Conservation (phyloP, 2,797 vertebrate species). For the Adelosebastes latens region DNA sequence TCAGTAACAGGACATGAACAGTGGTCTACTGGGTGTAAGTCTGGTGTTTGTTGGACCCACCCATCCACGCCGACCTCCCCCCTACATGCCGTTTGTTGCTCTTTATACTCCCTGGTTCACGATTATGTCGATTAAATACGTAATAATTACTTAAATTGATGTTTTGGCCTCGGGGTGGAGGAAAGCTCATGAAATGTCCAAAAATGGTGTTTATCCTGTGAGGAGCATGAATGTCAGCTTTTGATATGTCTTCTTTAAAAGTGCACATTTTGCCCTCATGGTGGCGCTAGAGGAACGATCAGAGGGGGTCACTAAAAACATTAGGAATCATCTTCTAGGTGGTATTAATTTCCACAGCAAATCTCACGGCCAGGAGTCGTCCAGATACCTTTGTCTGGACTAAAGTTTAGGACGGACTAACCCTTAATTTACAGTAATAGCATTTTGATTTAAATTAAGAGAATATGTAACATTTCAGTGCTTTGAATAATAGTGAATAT, state of each 20-base stretch:
- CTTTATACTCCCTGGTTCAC: too few relatives aligned
- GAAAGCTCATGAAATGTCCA: background rate
- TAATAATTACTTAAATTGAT: background rate
- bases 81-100: too few relatives aligned
- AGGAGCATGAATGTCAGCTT: background rate
- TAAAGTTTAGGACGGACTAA: background rate
- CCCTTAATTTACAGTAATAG: background rate
- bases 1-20: too few relatives aligned
- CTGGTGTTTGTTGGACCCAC: too few relatives aligned
- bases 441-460: background rate
- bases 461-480: background rate
- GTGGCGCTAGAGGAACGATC: too few relatives aligned
- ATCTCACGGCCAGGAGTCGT: accelerated
- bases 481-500: background rate
- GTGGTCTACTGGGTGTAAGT: too few relatives aligned
- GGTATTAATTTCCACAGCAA: background rate
- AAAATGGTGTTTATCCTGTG: background rate
- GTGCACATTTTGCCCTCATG: too few relatives aligned
- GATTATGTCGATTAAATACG: too few relatives aligned
- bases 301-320: accelerated
- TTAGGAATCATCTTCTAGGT: background rate
- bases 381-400: background rate
- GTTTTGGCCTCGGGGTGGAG: background rate
- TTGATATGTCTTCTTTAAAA: background rate
- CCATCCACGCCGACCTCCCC: accelerated